Percentiles rank a stretch among this genome's conserved stretches.
Evolutionary conservation across 2,113 vertebrate genomes (phyloP).

Genomic region (Monarcha castaneiventris): DNA sequence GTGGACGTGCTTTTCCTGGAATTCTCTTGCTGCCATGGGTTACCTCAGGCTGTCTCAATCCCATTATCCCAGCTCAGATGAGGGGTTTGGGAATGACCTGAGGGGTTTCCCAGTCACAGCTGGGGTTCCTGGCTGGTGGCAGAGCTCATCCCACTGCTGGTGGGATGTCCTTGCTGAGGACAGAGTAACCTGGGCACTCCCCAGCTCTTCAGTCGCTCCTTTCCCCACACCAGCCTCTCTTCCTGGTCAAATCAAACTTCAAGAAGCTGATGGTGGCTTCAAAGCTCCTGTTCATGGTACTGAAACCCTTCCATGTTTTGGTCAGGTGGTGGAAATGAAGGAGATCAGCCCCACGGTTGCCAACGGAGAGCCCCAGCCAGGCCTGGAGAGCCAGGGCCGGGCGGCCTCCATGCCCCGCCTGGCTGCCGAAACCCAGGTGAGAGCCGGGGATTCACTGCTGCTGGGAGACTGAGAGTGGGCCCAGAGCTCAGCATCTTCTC

Average conservation of each 20-base stretch:
- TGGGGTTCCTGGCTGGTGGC: neutral
- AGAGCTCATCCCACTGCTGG: neutral
- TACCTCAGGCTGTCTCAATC: neutral
- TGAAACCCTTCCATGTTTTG: neutral
- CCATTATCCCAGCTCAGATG: neutral
- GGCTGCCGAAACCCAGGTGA: constrained; percentile 86
- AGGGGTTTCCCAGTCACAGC: neutral
- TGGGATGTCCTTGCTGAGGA: neutral
- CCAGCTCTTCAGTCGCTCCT: neutral
- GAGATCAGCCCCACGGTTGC: constrained; percentile 79
- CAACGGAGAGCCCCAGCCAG: constrained; percentile 75
- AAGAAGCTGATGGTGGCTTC: neutral
- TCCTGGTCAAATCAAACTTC: neutral
- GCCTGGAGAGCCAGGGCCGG: constrained; percentile 88
- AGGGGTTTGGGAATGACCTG: neutral
- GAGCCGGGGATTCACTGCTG: neutral
- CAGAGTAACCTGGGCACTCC: neutral
- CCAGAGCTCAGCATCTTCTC: neutral
- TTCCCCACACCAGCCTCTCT: neutral
- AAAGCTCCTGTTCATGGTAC: neutral
- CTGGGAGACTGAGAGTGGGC: neutral
- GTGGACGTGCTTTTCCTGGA: neutral
- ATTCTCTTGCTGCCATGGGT: neutral
- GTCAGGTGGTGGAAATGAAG: constrained; percentile 86
- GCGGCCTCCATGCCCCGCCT: constrained; percentile 93